Evolutionary conservation across 2,113 vertebrate genomes (phyloP).

Genomic region (Stomatorhinus ivindoensis): DNA sequence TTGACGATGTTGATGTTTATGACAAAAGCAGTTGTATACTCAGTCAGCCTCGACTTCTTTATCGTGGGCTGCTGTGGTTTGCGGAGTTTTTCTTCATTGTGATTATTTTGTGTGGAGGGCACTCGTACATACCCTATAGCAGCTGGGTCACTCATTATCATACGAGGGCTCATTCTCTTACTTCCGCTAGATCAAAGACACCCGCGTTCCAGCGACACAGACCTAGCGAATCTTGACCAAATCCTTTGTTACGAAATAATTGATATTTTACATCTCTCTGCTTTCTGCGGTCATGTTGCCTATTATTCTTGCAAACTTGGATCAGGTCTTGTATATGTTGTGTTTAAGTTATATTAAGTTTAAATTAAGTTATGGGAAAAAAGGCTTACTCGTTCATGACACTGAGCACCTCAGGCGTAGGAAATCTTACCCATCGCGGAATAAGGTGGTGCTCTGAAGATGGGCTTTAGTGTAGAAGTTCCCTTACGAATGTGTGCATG

Average conservation of each 20-base stretch:
- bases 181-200: background rate
- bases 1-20: background rate
- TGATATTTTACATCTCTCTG: background rate
- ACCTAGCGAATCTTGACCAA: background rate
- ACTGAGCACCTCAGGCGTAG: background rate
- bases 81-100: too few species aligned
- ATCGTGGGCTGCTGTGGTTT: background rate
- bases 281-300: background rate
- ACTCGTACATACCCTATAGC: background rate
- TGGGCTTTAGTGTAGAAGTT: background rate
- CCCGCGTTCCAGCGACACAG: background rate
- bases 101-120: background rate
- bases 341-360: background rate
- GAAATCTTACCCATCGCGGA: background rate
- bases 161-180: background rate
- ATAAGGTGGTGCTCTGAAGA: background rate
- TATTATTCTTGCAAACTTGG: background rate
- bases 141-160: background rate
- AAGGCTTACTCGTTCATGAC: background rate
- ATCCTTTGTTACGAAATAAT: background rate
- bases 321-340: background rate
- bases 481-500: background rate
- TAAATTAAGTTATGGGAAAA: background rate
- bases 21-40: background rate
- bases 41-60: background rate